Percentiles rank a stretch among this genome's conserved stretches.
These are phyloP conservation scores for Muscicapa comitata DNA, from an alignment of 2,797 vertebrate species.

Conservation along the genomic window DNA sequence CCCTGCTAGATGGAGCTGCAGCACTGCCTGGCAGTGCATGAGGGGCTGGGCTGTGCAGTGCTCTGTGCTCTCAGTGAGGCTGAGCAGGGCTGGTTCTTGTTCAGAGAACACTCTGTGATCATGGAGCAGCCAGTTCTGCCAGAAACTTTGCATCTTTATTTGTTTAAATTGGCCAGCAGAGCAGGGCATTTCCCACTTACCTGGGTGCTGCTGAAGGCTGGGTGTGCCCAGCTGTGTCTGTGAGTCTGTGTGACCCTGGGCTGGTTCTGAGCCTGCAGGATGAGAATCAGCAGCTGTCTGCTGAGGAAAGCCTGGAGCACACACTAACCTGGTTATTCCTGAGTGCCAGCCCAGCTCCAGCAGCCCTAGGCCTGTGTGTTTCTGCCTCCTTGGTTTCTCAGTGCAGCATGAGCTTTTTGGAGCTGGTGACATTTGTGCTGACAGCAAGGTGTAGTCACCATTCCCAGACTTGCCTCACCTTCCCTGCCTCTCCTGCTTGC, in stretches of 20 bases:
- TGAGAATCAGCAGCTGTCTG: neutral
- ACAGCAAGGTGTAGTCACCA: neutral
- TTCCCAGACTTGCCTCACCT: neutral
- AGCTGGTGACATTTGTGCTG: neutral
- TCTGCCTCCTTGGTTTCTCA: neutral
- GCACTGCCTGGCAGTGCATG: neutral
- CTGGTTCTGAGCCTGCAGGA: neutral
- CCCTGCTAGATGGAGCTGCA: slow-evolving; percentile 67
- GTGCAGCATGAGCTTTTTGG: neutral
- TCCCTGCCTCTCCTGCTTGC: neutral
- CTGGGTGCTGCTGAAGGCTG: neutral
- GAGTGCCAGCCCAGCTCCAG: neutral
- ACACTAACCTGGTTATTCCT: neutral
- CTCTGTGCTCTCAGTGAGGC: neutral
- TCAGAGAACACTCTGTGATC: neutral
- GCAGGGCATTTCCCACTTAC: neutral
- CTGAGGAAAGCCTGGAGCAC: neutral
- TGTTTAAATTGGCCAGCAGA: neutral
- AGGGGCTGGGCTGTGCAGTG: neutral
- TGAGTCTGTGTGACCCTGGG: neutral
- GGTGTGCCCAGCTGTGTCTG: neutral
- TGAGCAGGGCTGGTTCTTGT: neutral
- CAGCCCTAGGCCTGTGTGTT: neutral
- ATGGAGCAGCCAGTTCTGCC: neutral
- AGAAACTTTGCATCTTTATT: neutral